phyloP scores from a whole-genome alignment of 2,888 invertebrate species.

The Glyphotaelius pellucidus region DNA sequence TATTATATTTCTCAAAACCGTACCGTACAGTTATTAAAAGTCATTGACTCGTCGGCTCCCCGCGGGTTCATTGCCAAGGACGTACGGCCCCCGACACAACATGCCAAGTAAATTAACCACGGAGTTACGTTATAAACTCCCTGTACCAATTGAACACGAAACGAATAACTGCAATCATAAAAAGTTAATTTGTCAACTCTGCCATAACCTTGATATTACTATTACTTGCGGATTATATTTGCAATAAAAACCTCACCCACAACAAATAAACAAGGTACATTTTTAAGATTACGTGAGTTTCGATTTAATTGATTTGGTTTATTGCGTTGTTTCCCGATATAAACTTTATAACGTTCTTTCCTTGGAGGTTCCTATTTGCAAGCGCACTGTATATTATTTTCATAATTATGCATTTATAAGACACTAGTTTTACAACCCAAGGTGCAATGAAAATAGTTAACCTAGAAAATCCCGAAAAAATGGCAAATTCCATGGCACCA shows the following conservation, averaged over 20 bases:
- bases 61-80: slow-evolving; percentile 26
- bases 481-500: no score
- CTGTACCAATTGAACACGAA: neutral
- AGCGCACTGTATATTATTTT: no score
- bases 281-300: neutral
- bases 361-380: no score
- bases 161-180: neutral
- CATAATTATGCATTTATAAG: no score
- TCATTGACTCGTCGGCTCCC: neutral
- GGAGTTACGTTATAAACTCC: neutral
- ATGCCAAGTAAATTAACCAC: neutral
- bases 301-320: neutral
- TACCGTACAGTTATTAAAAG: neutral
- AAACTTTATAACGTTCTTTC: neutral
- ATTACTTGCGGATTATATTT: neutral
- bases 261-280: neutral
- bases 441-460: no score
- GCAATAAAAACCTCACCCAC: neutral
- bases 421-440: no score
- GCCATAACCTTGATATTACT: neutral
- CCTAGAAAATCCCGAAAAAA: no score
- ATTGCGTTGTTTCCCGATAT: neutral
- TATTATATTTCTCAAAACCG: neutral
- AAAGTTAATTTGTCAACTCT: neutral
- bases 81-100: neutral